Conservation (phyloP, 1,140 invertebrate species). For the Centruroides vittatus region DNA sequence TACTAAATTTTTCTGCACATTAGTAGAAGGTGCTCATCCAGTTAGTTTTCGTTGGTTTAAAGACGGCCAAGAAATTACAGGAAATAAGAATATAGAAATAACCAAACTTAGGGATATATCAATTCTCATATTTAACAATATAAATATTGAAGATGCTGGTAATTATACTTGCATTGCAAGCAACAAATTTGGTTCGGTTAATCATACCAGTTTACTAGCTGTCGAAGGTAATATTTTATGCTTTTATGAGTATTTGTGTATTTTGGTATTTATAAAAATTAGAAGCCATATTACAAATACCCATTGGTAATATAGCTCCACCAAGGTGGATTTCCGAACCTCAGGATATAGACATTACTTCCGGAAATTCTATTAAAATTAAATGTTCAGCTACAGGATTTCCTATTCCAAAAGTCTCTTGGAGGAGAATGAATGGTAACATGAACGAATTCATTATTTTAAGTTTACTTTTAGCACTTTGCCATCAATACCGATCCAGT, state of each 20-base stretch:
- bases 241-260: too few relatives aligned
- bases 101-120: too few relatives aligned
- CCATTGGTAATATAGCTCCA: constrained; percentile 23
- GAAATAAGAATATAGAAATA: too few relatives aligned
- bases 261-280: too few relatives aligned
- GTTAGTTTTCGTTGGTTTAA: constrained; percentile 37
- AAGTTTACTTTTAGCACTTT: too few relatives aligned
- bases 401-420: constrained; percentile 67
- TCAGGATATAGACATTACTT: constrained; percentile 64
- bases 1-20: constrained; percentile 33
- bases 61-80: constrained; percentile 27
- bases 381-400: constrained; percentile 83
- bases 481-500: too few relatives aligned
- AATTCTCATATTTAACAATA: too few relatives aligned
- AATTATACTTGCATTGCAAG: constrained; percentile 79
- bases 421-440: constrained; percentile 32
- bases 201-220: not conserved
- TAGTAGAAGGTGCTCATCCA: constrained; percentile 57
- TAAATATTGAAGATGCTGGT: constrained; percentile 28
- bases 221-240: constrained; percentile 4
- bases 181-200: constrained; percentile 71
- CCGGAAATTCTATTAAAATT: constrained; percentile 61
- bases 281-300: not conserved
- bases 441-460: too few relatives aligned
- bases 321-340: constrained; percentile 84